Evolutionary conservation across 2,797 vertebrate species (phyloP), one percentile per base, ranked within the genome.

Genomic region (Sebastes kiyomatsui): DNA sequence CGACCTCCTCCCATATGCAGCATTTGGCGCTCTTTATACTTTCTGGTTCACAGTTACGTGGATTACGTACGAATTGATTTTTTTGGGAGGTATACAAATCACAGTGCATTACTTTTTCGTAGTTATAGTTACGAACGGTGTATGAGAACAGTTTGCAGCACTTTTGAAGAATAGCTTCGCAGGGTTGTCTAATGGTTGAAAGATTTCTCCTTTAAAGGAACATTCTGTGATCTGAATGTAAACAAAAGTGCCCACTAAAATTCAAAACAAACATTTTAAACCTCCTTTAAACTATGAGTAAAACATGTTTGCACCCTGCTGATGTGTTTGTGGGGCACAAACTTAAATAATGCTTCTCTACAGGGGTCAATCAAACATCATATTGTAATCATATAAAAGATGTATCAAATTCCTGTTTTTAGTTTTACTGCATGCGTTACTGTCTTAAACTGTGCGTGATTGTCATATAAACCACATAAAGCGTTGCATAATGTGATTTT

Each of bases 401-500:
- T 33, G 14, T 70, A 67, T 78, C 28, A 49, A 46, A 68, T 60
- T 42, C 18, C 22, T 25, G 38, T 42, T 42, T 75, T 81, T 60
- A 28, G 23, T 79, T 69, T 69, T 25, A 64, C 25, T 25, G 8
- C 61, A 73, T 33, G 22, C 52, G 10, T 61, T 28, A 38, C 7
- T 59, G 27, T 58, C 16, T 59, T 54, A 71, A 69, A 72, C 25
- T 42, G 66, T 61, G 20, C 2, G 2, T 72, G 25, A 32, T 23
- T 80, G n/a, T 42, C 13, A 64, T 22, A 30, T 2, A 32, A 79
- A 72, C 75, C 49, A 8, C 56, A 84, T 25, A 20, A 55, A 77
- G 67, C 16, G 18, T 64, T 75, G 61, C 55, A 67, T 67, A 52
- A 60, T 82, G 27, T n/a, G 23, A 67, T 82, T 61, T 78, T 52